phyloP scores from a whole-genome alignment of 2,888 invertebrate genomes.

The Nephrotoma flavescens region DNA sequence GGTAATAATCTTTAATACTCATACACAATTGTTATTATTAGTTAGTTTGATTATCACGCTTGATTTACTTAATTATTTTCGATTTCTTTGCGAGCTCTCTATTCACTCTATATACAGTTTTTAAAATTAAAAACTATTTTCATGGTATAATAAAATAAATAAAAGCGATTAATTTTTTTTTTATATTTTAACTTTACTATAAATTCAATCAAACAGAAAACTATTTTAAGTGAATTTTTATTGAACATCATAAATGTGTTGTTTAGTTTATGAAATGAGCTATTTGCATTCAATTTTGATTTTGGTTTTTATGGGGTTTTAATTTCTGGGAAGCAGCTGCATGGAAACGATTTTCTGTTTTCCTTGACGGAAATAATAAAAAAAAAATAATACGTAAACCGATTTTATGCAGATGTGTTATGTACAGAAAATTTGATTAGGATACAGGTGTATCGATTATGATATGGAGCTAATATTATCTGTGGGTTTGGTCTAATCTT shows the following conservation, averaged over 20 bases:
- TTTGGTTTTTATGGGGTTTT: background rate
- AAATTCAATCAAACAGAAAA: background rate
- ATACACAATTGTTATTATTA: background rate
- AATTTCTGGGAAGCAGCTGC: background rate
- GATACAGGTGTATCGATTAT: background rate
- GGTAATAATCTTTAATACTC: background rate
- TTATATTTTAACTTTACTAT: background rate
- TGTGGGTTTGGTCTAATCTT: no score
- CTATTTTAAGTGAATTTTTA: background rate
- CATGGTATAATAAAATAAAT: background rate
- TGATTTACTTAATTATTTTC: background rate
- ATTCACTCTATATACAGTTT: background rate
- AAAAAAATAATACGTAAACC: background rate
- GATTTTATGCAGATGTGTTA: background rate
- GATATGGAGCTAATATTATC: no score
- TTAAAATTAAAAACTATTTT: background rate
- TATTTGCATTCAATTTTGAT: background rate
- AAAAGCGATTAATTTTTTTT: background rate
- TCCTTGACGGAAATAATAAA: background rate
- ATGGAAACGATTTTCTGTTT: background rate
- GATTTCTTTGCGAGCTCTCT: background rate
- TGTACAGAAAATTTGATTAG: background rate
- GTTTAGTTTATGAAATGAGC: background rate
- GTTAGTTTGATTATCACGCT: background rate
- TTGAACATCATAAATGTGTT: background rate